These are phyloP conservation scores for Slavum lentiscoides DNA, from an alignment of 2,888 invertebrate species.

Conservation along the genomic window DNA sequence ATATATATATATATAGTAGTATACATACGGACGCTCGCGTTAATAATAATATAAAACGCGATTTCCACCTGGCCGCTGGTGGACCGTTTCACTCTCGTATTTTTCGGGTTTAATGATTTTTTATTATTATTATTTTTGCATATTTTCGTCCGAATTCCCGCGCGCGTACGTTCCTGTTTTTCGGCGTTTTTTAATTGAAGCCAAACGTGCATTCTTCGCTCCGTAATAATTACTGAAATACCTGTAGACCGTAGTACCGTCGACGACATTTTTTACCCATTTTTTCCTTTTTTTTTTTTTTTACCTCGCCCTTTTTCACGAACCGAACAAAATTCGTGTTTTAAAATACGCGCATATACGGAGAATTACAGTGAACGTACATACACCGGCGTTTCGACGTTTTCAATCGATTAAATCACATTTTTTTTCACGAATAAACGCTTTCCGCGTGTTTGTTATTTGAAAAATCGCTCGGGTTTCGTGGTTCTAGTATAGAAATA, in stretches of 20 bases:
- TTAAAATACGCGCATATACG: neutral
- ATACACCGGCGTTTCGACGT: too few species aligned
- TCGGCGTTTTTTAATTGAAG: conserved; percentile 35
- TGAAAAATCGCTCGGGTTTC: too few species aligned
- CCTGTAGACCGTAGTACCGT: neutral
- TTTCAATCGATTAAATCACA: too few species aligned
- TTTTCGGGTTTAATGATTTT: conserved; percentile 27
- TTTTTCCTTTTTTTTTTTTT: conserved; percentile 3
- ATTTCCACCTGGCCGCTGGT: too few species aligned
- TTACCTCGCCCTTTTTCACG: neutral
- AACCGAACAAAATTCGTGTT: neutral
- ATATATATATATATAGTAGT: too few species aligned
- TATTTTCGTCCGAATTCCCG: conserved; percentile 45
- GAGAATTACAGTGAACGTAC: too few species aligned
- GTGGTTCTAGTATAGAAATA: too few species aligned
- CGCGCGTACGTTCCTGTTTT: conserved; percentile 1
- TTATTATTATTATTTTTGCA: conserved; percentile 10
- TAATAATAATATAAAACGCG: too few species aligned
- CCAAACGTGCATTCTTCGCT: conserved; percentile 19
- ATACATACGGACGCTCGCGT: too few species aligned
- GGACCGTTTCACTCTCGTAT: neutral
- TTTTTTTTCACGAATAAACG: too few species aligned
- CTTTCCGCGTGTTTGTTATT: too few species aligned
- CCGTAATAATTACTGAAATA: conserved; percentile 45
- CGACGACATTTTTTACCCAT: neutral